A percentile compares a stretch with the other conserved stretches of the same genome.
Evolutionary conservation across 2,113 vertebrate genomes (phyloP).

Genomic region (Sminthopsis crassicaudata): DNA sequence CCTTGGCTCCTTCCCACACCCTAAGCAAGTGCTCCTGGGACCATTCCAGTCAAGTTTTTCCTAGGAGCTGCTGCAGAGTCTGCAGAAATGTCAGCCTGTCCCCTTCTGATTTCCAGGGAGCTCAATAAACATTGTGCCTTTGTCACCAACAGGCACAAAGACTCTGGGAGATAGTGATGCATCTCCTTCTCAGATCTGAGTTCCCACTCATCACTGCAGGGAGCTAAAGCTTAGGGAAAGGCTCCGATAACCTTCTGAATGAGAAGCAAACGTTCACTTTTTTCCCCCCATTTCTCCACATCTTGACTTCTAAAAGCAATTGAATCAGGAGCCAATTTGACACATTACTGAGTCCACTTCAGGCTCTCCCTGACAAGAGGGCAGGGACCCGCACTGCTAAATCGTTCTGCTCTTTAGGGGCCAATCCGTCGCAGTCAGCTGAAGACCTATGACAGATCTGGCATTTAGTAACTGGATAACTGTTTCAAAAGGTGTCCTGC

Average conservation of each 20-base stretch:
- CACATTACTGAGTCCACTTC: constrained; percentile 51
- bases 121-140: neutral
- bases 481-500: constrained; percentile 82
- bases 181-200: neutral
- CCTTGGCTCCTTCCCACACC: neutral
- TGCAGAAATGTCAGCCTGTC: neutral
- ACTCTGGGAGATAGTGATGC: neutral
- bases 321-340: constrained; percentile 39
- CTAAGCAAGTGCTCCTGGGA: neutral
- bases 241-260: constrained; percentile 5
- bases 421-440: constrained; percentile 79
- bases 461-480: constrained; percentile 82
- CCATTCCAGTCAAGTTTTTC: neutral
- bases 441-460: constrained; percentile 80
- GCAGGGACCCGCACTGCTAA: constrained; percentile 61
- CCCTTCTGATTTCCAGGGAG: neutral
- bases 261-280: neutral
- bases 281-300: neutral
- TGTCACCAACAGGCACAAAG: constrained; percentile 15
- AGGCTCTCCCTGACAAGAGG: constrained; percentile 57
- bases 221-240: constrained; percentile 10
- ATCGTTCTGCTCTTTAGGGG: constrained; percentile 75
- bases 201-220: neutral
- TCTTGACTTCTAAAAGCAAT: constrained; percentile 22
- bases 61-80: neutral